Evolutionary conservation across 2,888 invertebrate genomes (phyloP).

Genomic region (Amiota mariae): DNA sequence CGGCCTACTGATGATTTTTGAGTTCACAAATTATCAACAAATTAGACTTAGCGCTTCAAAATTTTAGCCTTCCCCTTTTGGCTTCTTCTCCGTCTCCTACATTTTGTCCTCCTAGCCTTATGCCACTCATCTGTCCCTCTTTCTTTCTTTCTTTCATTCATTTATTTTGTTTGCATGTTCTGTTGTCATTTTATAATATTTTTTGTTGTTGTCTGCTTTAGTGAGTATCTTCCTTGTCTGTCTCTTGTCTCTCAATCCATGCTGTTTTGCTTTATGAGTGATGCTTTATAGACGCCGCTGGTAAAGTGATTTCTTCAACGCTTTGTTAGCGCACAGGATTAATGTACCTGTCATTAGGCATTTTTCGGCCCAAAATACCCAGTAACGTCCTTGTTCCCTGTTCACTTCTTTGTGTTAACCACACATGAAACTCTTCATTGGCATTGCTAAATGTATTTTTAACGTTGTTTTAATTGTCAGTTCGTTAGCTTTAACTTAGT

Average conservation of each 20-base stretch:
- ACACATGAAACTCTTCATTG: neutral
- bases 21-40: slow-evolving; percentile 70
- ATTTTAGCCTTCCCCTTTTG: neutral
- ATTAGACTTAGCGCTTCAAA: slow-evolving; percentile 54
- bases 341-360: slow-evolving; percentile 67
- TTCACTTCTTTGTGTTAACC: slow-evolving; percentile 17
- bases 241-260: neutral
- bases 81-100: slow-evolving; percentile 19
- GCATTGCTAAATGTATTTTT: slow-evolving; percentile 67
- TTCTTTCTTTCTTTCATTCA: slow-evolving; percentile 31
- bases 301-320: slow-evolving; percentile 72
- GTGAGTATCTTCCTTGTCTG: neutral
- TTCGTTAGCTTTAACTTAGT: slow-evolving; percentile 40
- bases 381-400: slow-evolving; percentile 10
- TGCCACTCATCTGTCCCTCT: neutral
- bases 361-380: slow-evolving; percentile 59
- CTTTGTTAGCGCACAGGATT: slow-evolving; percentile 70
- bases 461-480: slow-evolving; percentile 71
- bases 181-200: slow-evolving; percentile 60
- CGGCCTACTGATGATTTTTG: neutral
- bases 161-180: slow-evolving; percentile 62
- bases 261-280: neutral
- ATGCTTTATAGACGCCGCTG: slow-evolving; percentile 64
- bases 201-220: slow-evolving; percentile 22
- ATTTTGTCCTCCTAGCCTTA: neutral